Evolutionary conservation across 2,888 invertebrate species (phyloP), one percentile per base, ranked within the genome.

Genomic region (Plebejus argus): DNA sequence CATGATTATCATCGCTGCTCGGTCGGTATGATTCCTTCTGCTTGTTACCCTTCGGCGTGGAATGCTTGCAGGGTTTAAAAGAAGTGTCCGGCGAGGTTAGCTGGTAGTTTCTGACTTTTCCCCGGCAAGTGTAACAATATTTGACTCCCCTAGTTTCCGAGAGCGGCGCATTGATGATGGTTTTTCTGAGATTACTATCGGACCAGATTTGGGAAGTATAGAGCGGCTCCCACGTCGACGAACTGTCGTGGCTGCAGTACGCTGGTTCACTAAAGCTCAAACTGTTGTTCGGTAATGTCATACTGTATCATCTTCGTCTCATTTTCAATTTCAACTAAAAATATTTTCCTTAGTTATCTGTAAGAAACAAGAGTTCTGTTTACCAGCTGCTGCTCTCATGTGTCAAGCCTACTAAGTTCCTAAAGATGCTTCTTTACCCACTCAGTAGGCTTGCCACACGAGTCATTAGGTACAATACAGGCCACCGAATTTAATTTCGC

Each of bases 91-190:
- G 82, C 76, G 89, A 85, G 81, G 86, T 89, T 78, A 93, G 82
- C 83, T 92, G 89, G 87, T 93, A 93, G 86, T 90, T 93, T 85
- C 93, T 89, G 84, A 93, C 90, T 86, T 93, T 94, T 77, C 92
- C 92, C 82, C 86, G 90, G 83, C 93, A 93, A 8, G 90, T 89
- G 79, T 91, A 90, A 82, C 94, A 93, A 82, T 92, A 89, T 83
- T 89, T 90, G 79, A 89, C 87, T 72, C 84, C 84, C 86, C 86
- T 89, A 78, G 83, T 87, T 78, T 92, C 86, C 77, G 83, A 84
- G 80, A 83, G 82, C 70, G 88, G 86, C 78, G 86, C 85, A 82
- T 87, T 86, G 81, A 92, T 83, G 77, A 91, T 86, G 76, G 87
- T 86, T 82, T 86, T 89, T 82, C 91, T 87, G 80, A 91, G 84